Evolutionary conservation across 1,140 invertebrate species (phyloP).

Genomic region (Meloidogyne hapla): DNA sequence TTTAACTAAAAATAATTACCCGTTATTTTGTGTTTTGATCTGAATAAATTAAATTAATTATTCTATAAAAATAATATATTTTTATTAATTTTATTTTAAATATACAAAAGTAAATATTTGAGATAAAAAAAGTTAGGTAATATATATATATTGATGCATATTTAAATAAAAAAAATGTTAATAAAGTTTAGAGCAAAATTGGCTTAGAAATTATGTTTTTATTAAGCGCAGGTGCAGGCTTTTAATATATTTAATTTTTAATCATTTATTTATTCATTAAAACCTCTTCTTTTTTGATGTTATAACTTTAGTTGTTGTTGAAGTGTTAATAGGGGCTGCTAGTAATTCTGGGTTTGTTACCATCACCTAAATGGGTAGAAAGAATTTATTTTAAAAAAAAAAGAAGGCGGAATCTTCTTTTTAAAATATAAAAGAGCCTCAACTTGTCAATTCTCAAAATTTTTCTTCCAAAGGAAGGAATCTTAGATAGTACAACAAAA

Average conservation of each 20-base stretch:
- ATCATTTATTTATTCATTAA: neutral
- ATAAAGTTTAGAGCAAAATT: neutral
- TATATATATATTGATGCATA: too few relatives aligned
- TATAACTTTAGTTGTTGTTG: neutral
- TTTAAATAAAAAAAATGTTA: neutral
- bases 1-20: too few relatives aligned
- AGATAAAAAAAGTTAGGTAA: too few relatives aligned
- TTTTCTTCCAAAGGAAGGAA: too few relatives aligned
- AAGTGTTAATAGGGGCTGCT: neutral
- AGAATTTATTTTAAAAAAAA: neutral
- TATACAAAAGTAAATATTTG: neutral
- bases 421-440: too few relatives aligned
- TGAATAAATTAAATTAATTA: too few relatives aligned
- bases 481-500: too few relatives aligned
- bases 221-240: neutral
- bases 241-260: neutral
- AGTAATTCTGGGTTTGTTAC: slow-evolving; percentile 5
- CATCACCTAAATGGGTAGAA: neutral
- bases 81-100: neutral
- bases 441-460: too few relatives aligned
- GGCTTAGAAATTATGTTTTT: neutral
- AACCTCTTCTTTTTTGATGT: neutral
- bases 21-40: too few relatives aligned
- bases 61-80: too few relatives aligned
- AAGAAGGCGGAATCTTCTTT: neutral